phyloP scores from a whole-genome alignment of 1,140 invertebrate genomes.

The Hyposmocoma kahamanoa region DNA sequence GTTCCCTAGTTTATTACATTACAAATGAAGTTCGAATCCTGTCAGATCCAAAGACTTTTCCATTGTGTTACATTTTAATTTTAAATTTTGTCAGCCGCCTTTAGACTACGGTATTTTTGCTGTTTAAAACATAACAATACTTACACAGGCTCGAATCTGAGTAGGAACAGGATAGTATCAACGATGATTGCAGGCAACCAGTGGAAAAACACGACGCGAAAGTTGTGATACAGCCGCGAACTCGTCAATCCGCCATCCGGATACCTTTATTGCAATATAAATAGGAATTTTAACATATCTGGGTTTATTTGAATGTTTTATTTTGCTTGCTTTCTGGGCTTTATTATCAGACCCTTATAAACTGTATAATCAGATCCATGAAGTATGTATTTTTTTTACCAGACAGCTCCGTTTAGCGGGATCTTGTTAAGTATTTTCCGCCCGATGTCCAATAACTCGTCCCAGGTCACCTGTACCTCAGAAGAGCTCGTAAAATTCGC shows the following conservation, averaged over 20 bases:
- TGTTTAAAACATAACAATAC: constrained; percentile 29
- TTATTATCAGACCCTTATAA: too few species aligned
- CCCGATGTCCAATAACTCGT: neutral
- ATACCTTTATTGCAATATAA: constrained; percentile 76
- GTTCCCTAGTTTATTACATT: neutral
- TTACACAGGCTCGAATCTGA: constrained; percentile 89
- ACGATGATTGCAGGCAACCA: constrained; percentile 88
- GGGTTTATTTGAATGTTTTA: too few species aligned
- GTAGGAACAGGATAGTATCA: constrained; percentile 82
- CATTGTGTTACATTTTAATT: neutral
- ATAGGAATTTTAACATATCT: too few species aligned
- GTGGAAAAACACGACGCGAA: constrained; percentile 88
- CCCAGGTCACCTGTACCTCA: neutral
- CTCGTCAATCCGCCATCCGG: constrained; percentile 92
- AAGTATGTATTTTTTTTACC: too few species aligned
- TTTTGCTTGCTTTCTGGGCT: too few species aligned
- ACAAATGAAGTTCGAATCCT: neutral
- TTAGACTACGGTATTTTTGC: neutral
- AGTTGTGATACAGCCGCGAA: constrained; percentile 81
- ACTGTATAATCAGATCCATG: too few species aligned
- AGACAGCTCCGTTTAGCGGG: neutral
- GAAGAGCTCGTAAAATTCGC: neutral
- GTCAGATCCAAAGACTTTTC: too few species aligned
- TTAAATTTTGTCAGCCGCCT: neutral
- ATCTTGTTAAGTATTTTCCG: neutral